These are phyloP conservation scores for Oligia fasciuncula DNA, from an alignment of 2,888 invertebrate species.

Conservation along the genomic window DNA sequence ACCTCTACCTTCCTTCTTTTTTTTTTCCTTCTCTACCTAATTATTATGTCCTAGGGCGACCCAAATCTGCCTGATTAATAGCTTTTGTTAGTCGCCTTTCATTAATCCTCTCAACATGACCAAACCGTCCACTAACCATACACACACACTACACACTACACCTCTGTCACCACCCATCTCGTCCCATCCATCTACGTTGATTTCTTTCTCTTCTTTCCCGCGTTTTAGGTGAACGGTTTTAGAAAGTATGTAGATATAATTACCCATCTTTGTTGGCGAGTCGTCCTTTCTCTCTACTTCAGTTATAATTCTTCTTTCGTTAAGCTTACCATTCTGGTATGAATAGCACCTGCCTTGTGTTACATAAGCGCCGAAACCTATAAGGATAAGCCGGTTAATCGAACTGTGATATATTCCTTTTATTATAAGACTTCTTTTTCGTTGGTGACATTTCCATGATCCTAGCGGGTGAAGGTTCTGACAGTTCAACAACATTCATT, in stretches of 20 bases:
- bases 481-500: no score
- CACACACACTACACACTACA: no score
- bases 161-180: not conserved
- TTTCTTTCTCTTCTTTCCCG: not conserved
- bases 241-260: not conserved
- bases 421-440: not conserved
- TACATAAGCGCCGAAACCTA: slow-evolving; percentile 3
- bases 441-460: not conserved
- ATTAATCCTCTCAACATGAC: not conserved
- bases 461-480: not conserved
- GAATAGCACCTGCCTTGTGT: slow-evolving; percentile 32
- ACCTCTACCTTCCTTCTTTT: no score
- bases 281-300: fast-evolving
- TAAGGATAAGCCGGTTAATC: not conserved
- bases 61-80: not conserved
- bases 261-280: slow-evolving; percentile 22
- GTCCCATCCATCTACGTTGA: not conserved
- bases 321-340: not conserved
- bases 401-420: not conserved
- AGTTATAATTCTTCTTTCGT: not conserved
- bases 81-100: not conserved
- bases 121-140: not conserved
- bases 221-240: not conserved
- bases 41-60: no score
- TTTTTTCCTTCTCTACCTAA: no score